Evolutionary conservation across 2,113 vertebrate genomes (phyloP), one percentile per base, ranked within the genome.

Genomic region (Catagonus wagneri): DNA sequence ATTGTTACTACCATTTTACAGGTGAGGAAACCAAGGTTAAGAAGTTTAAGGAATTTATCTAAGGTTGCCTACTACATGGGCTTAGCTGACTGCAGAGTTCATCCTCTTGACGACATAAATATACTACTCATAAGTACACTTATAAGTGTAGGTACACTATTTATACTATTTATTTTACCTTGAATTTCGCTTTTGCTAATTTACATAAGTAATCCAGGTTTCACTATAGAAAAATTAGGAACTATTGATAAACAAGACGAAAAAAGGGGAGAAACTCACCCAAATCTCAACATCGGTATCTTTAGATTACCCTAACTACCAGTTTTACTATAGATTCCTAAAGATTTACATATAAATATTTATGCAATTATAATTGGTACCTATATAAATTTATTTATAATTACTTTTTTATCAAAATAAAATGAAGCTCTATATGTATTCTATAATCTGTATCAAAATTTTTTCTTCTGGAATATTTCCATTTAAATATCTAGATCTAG

Each of bases 401-500:
- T 93, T 88, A 89, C 39, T 87, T 89, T 76, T 83, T 79, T 88
- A 86, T 16, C 13, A 16, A 87, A 87, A 78, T 83, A 25, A 90
- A 22, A 34, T 58, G 3, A 76, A 54, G 3, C 9, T 58, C 3
- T 68, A 3, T 86, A 20, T 75, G 25, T 75, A 83, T 44, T 74
- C 63, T 89, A 2, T 20, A 74, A 61, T 61, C 20, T 54, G 25
- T 44, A n/a, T 56, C 36, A 54, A 79, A 72, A 75, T 54, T 90
- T 93, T 93, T 90, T 93, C 32, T 81, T 65, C 63, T 84, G 29
- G n/a, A 89, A 27, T 89, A 25, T 88, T 96, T 94, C 39, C 22
- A 68, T 16, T 85, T 78, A 52, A 75, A 78, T 78, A 72, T 68
- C 60, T 52, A 80, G 7, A 61, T 78, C 10, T 34, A 52, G 29